Conservation (phyloP, 2,888 invertebrate genomes). For the Erebia aethiops region DNA sequence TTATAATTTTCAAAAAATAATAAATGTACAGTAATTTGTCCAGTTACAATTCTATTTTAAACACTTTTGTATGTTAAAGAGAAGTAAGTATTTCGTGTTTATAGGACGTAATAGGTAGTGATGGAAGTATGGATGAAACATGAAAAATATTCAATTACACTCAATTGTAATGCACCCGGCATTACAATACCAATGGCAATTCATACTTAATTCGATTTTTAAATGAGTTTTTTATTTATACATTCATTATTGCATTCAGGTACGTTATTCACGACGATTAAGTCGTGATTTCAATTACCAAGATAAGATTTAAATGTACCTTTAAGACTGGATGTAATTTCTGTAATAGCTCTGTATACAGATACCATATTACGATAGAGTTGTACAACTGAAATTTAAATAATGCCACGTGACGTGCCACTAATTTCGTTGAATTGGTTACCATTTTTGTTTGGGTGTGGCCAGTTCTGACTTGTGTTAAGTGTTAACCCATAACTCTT, state of each 20-base stretch:
- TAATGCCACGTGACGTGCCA: too few relatives aligned
- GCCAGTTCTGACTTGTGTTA: too few relatives aligned
- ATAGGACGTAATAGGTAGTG: too few relatives aligned
- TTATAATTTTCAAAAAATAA: too few relatives aligned
- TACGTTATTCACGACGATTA: constrained; percentile 53
- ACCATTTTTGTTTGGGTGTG: too few relatives aligned
- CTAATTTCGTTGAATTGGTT: too few relatives aligned
- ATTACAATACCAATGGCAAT: constrained; percentile 48
- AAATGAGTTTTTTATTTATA: constrained; percentile 72
- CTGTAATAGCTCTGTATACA: constrained; percentile 45
- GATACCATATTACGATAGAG: constrained; percentile 48
- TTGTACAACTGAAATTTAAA: constrained; percentile 11
- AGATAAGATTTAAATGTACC: constrained; percentile 62
- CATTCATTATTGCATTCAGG: constrained; percentile 55
- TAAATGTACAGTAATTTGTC: too few relatives aligned
- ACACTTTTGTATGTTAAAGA: too few relatives aligned
- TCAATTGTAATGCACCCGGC: too few relatives aligned
- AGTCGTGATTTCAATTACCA: constrained; percentile 73
- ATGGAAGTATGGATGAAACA: not conserved
- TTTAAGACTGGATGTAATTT: constrained; percentile 44
- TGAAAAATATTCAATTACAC: constrained; percentile 55
- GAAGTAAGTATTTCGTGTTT: too few relatives aligned
- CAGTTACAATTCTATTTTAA: too few relatives aligned
- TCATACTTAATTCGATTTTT: constrained; percentile 51
- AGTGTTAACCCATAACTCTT: too few relatives aligned